These are phyloP conservation scores for Apodemus speciosus DNA, from an alignment of 2,113 vertebrate genomes.

Conservation along the genomic window DNA sequence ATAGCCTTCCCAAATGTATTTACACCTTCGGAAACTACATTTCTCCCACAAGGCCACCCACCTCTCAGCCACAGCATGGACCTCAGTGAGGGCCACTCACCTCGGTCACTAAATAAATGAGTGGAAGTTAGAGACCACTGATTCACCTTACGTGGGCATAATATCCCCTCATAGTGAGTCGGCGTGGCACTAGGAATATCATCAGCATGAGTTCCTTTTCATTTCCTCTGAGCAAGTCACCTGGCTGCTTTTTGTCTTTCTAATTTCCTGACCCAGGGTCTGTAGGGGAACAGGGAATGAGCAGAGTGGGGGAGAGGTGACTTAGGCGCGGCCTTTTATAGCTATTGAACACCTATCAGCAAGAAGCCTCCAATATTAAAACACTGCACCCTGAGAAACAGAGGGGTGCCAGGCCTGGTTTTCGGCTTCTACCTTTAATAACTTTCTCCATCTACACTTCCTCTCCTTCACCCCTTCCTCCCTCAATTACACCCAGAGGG, in stretches of 20 bases:
- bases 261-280: constrained; percentile 43
- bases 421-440: not conserved
- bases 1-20: too few species aligned
- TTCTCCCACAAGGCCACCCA: not conserved
- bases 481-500: not conserved
- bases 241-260: constrained; percentile 38
- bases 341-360: not conserved
- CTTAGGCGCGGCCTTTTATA: not conserved
- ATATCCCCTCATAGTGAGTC: not conserved
- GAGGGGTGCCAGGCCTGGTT: not conserved
- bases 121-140: not conserved
- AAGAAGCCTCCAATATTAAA: not conserved
- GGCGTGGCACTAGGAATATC: not conserved
- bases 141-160: not conserved
- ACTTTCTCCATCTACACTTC: not conserved
- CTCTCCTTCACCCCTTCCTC: not conserved
- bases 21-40: not conserved
- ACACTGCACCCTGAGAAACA: not conserved
- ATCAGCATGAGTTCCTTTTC: not conserved
- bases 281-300: not conserved
- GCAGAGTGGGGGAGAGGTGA: not conserved
- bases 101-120: not conserved
- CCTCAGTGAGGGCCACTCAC: not conserved
- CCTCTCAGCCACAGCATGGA: not conserved
- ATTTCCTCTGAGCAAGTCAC: constrained; percentile 12